Conservation (phyloP, 2,888 invertebrate species). For the Graphium colonna region DNA sequence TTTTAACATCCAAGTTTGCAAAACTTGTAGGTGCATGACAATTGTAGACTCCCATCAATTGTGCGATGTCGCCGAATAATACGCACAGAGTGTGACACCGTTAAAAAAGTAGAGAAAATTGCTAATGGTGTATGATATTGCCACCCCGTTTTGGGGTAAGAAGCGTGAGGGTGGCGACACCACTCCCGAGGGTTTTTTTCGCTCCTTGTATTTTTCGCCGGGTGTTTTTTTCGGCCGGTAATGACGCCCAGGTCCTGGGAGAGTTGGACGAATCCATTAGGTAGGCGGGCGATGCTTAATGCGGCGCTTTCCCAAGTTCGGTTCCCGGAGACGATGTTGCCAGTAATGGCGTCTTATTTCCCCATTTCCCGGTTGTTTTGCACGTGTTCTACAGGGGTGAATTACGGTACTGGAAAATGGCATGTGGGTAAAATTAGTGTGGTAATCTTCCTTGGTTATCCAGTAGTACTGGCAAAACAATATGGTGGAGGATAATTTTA, state of each 20-base stretch:
- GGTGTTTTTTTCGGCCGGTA: conserved; percentile 63
- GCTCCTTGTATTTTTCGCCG: conserved; percentile 49
- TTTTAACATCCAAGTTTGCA: too few relatives aligned
- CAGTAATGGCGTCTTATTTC: conserved; percentile 53
- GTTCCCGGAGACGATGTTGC: too few relatives aligned
- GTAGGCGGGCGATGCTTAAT: conserved; percentile 75
- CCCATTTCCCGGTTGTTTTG: too few relatives aligned
- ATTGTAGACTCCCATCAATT: too few relatives aligned
- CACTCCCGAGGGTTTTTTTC: conserved; percentile 73
- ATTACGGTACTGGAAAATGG: too few relatives aligned
- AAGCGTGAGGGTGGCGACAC: conserved; percentile 74
- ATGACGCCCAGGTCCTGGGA: conserved; percentile 73
- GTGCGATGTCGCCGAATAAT: conserved; percentile 35
- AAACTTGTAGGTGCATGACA: too few relatives aligned
- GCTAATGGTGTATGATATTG: conserved; percentile 82
- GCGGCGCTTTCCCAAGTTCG: conserved; percentile 65
- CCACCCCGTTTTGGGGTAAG: conserved; percentile 76
- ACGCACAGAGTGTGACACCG: conserved; percentile 72
- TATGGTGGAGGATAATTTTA: too few relatives aligned
- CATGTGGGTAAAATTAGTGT: too few relatives aligned
- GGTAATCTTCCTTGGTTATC: too few relatives aligned
- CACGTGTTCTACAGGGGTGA: too few relatives aligned
- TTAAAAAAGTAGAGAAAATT: conserved; percentile 78
- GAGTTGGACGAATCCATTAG: conserved; percentile 78
- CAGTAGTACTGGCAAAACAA: too few relatives aligned